These are phyloP conservation scores for Brachionichthys hirsutus DNA, from an alignment of 2,113 vertebrate genomes.

Conservation along the genomic window DNA sequence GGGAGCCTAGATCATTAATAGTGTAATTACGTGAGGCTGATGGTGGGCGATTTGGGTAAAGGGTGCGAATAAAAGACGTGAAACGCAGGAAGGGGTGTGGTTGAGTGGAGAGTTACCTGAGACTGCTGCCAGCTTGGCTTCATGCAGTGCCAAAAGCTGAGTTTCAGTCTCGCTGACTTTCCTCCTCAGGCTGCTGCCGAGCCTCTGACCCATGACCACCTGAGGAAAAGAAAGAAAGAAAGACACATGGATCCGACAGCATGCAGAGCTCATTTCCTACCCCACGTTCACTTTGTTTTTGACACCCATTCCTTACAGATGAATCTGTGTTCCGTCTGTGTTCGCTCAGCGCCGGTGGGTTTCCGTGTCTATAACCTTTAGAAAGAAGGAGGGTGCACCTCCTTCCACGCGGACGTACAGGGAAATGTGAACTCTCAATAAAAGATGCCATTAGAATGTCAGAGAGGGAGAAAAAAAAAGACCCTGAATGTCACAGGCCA, in stretches of 20 bases:
- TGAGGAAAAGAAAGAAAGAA: constrained; percentile 67
- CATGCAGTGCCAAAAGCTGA: constrained; percentile 83
- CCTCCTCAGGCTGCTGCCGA: constrained; percentile 83
- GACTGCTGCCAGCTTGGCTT: constrained; percentile 86
- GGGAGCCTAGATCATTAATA: constrained; percentile 53
- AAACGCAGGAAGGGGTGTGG: constrained; percentile 20
- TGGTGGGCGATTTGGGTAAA: constrained; percentile 38
- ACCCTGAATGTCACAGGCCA: constrained; percentile 53
- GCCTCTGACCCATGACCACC: constrained; percentile 84
- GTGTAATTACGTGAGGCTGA: constrained; percentile 49
- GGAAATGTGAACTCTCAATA: constrained; percentile 64
- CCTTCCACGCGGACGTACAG: constrained; percentile 40
- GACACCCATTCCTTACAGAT: constrained; percentile 56
- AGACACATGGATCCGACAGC: constrained; percentile 62
- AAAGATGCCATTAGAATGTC: constrained; percentile 65
- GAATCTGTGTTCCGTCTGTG: constrained; percentile 46
- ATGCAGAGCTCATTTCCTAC: constrained; percentile 55
- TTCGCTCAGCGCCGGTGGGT: constrained; percentile 25
- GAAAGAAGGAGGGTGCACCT: constrained; percentile 30
- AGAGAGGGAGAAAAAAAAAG: constrained; percentile 47
- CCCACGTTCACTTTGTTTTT: constrained; percentile 49
- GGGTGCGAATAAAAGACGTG: constrained; percentile 40
- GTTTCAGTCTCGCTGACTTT: constrained; percentile 86
- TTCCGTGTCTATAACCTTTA: constrained; percentile 66
- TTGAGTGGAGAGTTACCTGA: constrained; percentile 63